Percentiles rank a stretch among this genome's conserved stretches.
Conservation (phyloP, 2,797 vertebrate genomes). For the Menidia menidia region DNA sequence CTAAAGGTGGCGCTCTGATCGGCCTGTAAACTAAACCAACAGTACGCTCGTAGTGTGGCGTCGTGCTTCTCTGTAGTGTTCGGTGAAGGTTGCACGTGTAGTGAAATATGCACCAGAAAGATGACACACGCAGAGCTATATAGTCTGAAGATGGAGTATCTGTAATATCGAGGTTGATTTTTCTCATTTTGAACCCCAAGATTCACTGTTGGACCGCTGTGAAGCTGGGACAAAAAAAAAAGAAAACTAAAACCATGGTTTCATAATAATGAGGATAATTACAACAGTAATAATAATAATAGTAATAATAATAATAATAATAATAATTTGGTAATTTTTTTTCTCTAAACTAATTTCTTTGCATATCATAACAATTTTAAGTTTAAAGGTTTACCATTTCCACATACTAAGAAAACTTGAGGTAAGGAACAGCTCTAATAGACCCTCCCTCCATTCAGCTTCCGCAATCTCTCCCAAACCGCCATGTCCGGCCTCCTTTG, state of each 20-base stretch:
- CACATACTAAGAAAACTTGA: constrained; percentile 82
- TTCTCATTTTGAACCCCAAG: constrained; percentile 39
- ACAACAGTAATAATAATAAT: constrained; percentile 66
- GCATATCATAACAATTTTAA: constrained; percentile 85
- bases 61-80: constrained; percentile 59
- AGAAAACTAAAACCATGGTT: constrained; percentile 57
- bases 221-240: constrained; percentile 47
- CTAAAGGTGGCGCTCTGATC: constrained; percentile 19
- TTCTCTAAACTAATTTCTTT: constrained; percentile 85
- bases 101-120: constrained; percentile 39
- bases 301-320: constrained; percentile 71
- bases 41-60: constrained; percentile 51
- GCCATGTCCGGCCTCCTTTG: constrained; percentile 50
- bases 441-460: constrained; percentile 65
- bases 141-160: constrained; percentile 36
- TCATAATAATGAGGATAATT: constrained; percentile 73
- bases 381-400: constrained; percentile 85
- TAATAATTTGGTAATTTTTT: constrained; percentile 84
- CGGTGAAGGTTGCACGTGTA: constrained; percentile 15
- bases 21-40: constrained; percentile 33
- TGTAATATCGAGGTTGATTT: constrained; percentile 29
- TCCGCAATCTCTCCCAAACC: constrained; percentile 38
- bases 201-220: constrained; percentile 58
- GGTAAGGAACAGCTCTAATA: constrained; percentile 81
- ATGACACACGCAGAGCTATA: constrained; percentile 30